Evolutionary conservation across 2,888 invertebrate species (phyloP), one percentile per base, ranked within the genome.

Genomic region (Zeuzera pyrina): DNA sequence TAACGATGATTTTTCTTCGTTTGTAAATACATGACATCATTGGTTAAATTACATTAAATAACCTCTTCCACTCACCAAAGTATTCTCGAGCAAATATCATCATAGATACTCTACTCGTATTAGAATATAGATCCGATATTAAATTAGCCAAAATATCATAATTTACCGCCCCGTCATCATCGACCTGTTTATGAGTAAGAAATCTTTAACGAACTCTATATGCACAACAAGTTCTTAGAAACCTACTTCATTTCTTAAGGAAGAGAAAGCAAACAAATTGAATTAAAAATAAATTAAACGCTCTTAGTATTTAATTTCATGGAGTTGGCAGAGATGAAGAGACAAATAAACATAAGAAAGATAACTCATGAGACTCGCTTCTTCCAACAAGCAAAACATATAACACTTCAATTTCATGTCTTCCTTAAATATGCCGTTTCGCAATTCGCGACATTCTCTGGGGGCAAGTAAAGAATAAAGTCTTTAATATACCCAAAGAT

Each of bases 351-450:
- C 61, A 71, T 67, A 65, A 58, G 54, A 44, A 44, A 50, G 49
- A 59, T 56, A 56, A 77, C 84, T 83, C 62, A 84, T 83, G 47
- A 84, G 72, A 47, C 71, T 79, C 50, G 78, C 76, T 64, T 81
- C 84, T 51, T 83, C 84, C 63, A 84, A 40, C 42, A 84, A 59
- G 62, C 84, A 84, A 70, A 72, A 81, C 84, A 84, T 84, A 66
- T 84, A 84, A 72, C 84, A 81, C 70, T 83, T 81, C 68, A 84
- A 71, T 72, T 81, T 81, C 49, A 57, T 47, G 58, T 84, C 81
- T 57, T 84, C 83, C 66, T 84, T 79, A 74, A 84, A 84, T 73
- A 83, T 79, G 67, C 84, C 84, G 55, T 73, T 74, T 74, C 83
- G 83, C 62, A 84, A 84, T 73, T 84, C 83, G 63, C 59, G 51